Evolutionary conservation across 92 coral and sea anemone genomes (phyloP).

Genomic region (Pocillopora meandrina): DNA sequence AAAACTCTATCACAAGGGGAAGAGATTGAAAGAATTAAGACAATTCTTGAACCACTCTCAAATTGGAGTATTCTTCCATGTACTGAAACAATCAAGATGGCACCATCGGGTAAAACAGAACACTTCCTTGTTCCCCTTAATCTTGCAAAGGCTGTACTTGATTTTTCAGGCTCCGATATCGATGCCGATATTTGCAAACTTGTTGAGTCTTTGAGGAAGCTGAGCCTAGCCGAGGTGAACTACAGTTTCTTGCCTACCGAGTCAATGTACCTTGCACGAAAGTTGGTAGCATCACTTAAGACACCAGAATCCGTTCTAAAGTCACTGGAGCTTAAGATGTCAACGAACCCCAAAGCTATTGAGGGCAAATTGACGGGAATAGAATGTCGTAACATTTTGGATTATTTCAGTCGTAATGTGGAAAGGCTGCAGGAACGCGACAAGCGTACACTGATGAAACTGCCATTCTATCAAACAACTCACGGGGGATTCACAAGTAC

Average conservation of each 20-base stretch:
- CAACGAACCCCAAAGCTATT: not conserved
- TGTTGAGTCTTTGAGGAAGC: not conserved
- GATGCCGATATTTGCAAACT: not conserved
- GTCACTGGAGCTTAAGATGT: constrained; percentile 34
- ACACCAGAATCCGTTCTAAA: constrained; percentile 29
- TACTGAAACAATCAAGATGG: constrained; percentile 19
- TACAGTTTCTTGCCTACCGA: not conserved
- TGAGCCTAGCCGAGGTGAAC: constrained; percentile 9
- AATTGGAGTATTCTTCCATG: constrained; percentile 71
- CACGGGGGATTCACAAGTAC: constrained; percentile 23
- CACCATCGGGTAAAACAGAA: not conserved
- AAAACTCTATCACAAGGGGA: not conserved
- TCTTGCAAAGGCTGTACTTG: constrained; percentile 53
- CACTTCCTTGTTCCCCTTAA: constrained; percentile 63
- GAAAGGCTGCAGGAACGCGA: not conserved
- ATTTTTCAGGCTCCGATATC: not conserved
- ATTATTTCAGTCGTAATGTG: constrained; percentile 44
- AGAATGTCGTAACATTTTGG: constrained; percentile 33
- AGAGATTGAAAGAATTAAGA: constrained; percentile 10
- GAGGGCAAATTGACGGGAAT: not conserved
- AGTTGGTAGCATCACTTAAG: constrained; percentile 41
- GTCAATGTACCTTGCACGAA: constrained; percentile 10
- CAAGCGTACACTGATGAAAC: constrained; percentile 15
- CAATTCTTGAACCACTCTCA: constrained; percentile 43
- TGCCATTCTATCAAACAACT: constrained; percentile 52